Evolutionary conservation across 92 coral and sea anemone species (phyloP).

Genomic region (Nematostella vectensis): DNA sequence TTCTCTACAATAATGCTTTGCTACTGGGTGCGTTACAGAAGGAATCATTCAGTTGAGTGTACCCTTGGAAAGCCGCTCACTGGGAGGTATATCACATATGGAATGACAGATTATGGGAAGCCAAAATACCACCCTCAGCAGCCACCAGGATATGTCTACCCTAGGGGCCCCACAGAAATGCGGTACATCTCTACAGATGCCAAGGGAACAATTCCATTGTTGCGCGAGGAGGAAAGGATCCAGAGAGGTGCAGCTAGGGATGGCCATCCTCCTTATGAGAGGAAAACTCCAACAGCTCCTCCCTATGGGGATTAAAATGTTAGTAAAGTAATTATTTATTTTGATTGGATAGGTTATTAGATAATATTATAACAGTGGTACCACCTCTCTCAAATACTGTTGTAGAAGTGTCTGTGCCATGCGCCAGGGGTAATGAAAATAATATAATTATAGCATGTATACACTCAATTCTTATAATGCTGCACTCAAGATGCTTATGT

Average conservation of each 20-base stretch:
- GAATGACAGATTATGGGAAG: slow-evolving; percentile 41
- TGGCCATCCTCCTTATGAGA: slow-evolving; percentile 68
- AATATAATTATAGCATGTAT: no score
- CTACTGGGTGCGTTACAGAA: slow-evolving; percentile 56
- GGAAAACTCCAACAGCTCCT: slow-evolving; percentile 68
- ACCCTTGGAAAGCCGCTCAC: slow-evolving; percentile 15
- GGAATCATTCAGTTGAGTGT: slow-evolving; percentile 21
- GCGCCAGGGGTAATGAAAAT: no score
- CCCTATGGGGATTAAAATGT: slow-evolving; percentile 54
- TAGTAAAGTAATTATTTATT: no score
- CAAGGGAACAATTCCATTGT: slow-evolving; percentile 17
- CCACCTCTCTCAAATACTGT: no score
- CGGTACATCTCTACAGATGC: slow-evolving; percentile 16
- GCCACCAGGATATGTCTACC: slow-evolving; percentile 32
- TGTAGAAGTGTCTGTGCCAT: no score
- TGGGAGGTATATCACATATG: slow-evolving; percentile 46
- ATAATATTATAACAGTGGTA: no score
- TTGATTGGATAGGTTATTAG: no score
- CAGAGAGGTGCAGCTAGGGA: slow-evolving; percentile 19
- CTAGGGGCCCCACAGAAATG: slow-evolving; percentile 20
- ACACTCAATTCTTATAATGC: no score
- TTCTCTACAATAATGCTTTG: slow-evolving; percentile 44
- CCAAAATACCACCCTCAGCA: slow-evolving; percentile 58
- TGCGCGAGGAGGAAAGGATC: slow-evolving; percentile 15
- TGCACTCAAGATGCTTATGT: no score